Base-by-base conservation (phyloP, 2,888 invertebrate genomes). In the Coleophora deauratella region DNA sequence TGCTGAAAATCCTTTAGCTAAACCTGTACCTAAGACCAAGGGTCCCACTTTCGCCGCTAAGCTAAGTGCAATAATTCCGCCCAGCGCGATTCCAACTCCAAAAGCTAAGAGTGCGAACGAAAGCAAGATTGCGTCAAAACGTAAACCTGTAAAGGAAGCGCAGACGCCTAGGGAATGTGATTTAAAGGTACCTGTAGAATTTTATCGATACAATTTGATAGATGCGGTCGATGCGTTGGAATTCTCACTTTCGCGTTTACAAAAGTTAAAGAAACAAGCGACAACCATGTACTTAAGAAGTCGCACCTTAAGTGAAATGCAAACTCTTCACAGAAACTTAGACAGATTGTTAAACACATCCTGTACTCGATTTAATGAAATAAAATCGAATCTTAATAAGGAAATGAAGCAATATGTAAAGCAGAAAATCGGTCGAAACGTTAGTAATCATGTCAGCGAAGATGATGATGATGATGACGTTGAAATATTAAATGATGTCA, bases 141-240 rank as follows among this genome's bases (percentile, higher is more conserved):
- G 44, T 6, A 50, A 52, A 34, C 14, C 37, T n/a, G 27, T 37
- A 7, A 53, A 49, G 40, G 37, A 42, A 3, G 45, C 33, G 9
- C 46, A 48, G 33, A 27, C 51, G 6, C 34, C 45, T 12, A 63
- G 75, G 45, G 59, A 70, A 35, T 66, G 66, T 45, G 79, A 84
- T 55, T 50, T 80, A 32, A 64, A 70, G 45, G 76, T 79, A 8
- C 81, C 86, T 11, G 70, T 86, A 37, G 88, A 89, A 57, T 89
- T 89, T 89, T 89, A 84, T 54, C 79, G 88, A 44, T 88, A 87
- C 51, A 89, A 89, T 47, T 72, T 88, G 27, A 63, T 87, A 37
- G 86, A 88, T 51, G 87, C 89, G 1, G 79, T 87, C 27, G 86
- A 88, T 46, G 82, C 89, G 27, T 74, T 89, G 39, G 87, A 88